Evolutionary conservation across 2,797 vertebrate genomes (phyloP), one percentile per base, ranked within the genome.

Genomic region (Artibeus jamaicensis): DNA sequence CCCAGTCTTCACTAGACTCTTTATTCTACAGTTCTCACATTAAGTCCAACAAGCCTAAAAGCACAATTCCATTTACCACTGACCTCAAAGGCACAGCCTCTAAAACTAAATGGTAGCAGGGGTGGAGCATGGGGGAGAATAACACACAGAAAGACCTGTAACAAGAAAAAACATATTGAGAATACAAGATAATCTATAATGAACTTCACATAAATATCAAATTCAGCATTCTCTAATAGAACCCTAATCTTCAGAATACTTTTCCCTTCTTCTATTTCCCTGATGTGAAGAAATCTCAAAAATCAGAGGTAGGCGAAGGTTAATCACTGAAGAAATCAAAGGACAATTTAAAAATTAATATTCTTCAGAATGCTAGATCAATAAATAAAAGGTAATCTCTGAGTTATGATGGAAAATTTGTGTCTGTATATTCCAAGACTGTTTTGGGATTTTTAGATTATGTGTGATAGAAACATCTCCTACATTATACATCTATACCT

Each of bases 271-370:
- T 94, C 86, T 70, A 89, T 59, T 82, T 85, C 53, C 21, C 73
- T 82, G 15, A 44, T 74, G 11, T 1, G 55, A 24, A 93, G 96
- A 90, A 77, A 62, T 32, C 12, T 93, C 86, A 59, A 57, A 87
- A 77, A 78, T 88, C 57, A 86, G 86, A 26, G 88, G 22, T 11
- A 81, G 8, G 24, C 93, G 21, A 44, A 29, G 50, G 88, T 92
- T 82, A 95, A 62, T 77, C 22, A 81, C 46, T 87, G 76, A 86
- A 73, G 15, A 96, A 77, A 89, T 8, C 8, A 46, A 93, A 78
- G 37, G 19, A 92, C 6, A 91, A 96, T 68, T 95, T 71, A 81
- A 95, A 97, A 93, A 79, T 76, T 65, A 96, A 82, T 84, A 92
- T 68, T 89, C 24, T 94, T 4, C 12, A 91, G 93, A 94, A 79